Evolutionary conservation across 2,888 invertebrate genomes (phyloP).

Genomic region (Aleiodes leptofemur): DNA sequence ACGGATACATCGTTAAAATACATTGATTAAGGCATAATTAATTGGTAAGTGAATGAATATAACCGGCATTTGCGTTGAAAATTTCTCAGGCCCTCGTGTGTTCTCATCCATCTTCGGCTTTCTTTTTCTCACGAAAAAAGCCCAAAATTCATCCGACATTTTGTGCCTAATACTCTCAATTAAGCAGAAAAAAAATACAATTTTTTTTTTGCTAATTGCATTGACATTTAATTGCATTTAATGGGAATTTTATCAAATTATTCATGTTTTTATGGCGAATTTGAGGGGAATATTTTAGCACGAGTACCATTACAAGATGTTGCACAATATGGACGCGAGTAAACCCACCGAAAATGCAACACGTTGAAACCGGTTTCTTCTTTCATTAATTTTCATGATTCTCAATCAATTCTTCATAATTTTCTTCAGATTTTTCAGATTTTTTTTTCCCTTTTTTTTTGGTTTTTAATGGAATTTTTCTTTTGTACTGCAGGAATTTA

Average conservation of each 20-base stretch:
- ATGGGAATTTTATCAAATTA: neutral
- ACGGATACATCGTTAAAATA: constrained; percentile 50
- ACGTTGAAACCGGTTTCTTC: constrained; percentile 49
- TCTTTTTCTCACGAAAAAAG: constrained; percentile 41
- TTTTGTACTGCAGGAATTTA: neutral
- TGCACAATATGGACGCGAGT: constrained; percentile 58
- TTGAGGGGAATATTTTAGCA: constrained; percentile 2
- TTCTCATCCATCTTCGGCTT: constrained; percentile 54
- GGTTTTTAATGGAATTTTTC: neutral
- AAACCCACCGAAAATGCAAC: constrained; percentile 52
- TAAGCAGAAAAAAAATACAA: too few relatives aligned
- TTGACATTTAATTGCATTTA: too few relatives aligned
- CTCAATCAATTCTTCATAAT: neutral
- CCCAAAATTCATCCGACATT: neutral
- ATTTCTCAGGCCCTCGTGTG: neutral
- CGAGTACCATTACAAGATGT: constrained; percentile 32
- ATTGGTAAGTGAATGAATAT: constrained; percentile 53
- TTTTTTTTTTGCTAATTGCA: too few relatives aligned
- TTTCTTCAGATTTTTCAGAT: neutral
- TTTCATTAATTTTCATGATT: neutral
- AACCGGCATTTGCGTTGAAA: constrained; percentile 50
- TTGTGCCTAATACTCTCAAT: neutral
- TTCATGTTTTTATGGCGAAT: too few relatives aligned
- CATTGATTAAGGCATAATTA: constrained; percentile 41
- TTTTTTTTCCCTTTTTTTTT: neutral